A percentile compares a stretch with the other conserved stretches of the same genome.
Evolutionary conservation across 2,888 invertebrate species (phyloP).

Genomic region (Emmelina monodactyla): DNA sequence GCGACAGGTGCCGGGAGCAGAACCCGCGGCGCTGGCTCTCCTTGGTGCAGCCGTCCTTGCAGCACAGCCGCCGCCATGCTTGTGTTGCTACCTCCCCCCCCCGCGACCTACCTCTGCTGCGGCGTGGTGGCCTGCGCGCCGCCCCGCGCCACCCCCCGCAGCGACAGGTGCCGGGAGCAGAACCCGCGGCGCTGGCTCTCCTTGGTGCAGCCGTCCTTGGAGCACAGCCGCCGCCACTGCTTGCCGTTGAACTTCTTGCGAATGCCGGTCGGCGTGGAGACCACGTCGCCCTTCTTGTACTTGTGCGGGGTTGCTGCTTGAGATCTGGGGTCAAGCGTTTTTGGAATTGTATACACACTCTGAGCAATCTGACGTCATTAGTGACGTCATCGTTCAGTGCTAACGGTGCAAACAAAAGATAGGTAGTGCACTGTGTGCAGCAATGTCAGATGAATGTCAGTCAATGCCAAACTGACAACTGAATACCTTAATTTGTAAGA

Average conservation of each 20-base stretch:
- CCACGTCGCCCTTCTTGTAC: slow-evolving; percentile 97
- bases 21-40: slow-evolving; percentile 87
- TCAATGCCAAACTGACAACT: no score
- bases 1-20: slow-evolving; percentile 80
- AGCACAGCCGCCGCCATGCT: no score
- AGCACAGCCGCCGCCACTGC: slow-evolving; percentile 98
- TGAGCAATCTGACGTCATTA: no score
- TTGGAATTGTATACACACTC: no score
- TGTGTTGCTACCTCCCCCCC: no score
- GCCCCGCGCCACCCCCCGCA: slow-evolving; percentile 72
- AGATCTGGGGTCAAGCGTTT: slow-evolving; percentile 71
- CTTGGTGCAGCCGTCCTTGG: slow-evolving; percentile 88
- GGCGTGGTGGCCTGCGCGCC: slow-evolving; percentile 49
- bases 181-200: slow-evolving; percentile 97
- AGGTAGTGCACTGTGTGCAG: no score
- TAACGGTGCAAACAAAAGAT: no score
- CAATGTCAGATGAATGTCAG: no score
- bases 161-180: slow-evolving; percentile 95
- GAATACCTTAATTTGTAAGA: no score
- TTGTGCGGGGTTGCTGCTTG: slow-evolving; percentile 94
- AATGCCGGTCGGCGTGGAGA: slow-evolving; percentile 92
- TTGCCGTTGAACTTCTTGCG: slow-evolving; percentile 99
- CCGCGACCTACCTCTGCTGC: slow-evolving; percentile 44
- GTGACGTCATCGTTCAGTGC: no score
- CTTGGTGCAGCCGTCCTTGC: no score